Evolutionary conservation across 2,113 vertebrate genomes (phyloP), one percentile per base, ranked within the genome.

Genomic region (Beaufortia kweichowensis): DNA sequence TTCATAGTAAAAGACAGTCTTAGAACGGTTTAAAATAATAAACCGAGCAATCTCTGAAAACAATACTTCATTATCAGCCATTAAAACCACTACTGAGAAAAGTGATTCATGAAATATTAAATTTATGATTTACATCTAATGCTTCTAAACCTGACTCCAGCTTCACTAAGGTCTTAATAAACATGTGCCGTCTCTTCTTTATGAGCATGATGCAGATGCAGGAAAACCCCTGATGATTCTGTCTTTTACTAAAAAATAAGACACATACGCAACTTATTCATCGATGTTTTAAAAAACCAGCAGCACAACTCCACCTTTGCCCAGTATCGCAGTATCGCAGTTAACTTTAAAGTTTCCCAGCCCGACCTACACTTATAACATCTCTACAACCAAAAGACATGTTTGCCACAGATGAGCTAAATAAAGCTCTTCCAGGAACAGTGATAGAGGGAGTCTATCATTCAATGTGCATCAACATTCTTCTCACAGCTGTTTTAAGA

Each of bases 401-500:
- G 35, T 74, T 24, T 28, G 24, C 57, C 24, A 74, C 70, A 61
- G 35, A 33, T 46, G 70, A 48, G 70, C 70, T 61, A 74, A 61
- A 61, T 74, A 48, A 60, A 74, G 70, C 70, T 43, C 4, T 15
- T 61, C 55, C 12, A 11, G n/a, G 66, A 55, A 46, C 29, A 69
- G 29, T 55, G 57, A 74, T 48, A 61, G 10, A 61, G 39, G 10
- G 26, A 39, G 23, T 57, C 28, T 46, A 35, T 46, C 43, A 46
- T 69, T 73, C 35, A 7, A 8, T 73, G 17, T 73, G 70, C 28
- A 61, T 74, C 57, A 61, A 26, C 35, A 74, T 74, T 74, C 70
- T 39, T 74, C 57, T 61, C 57, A 61, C 70, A 74, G 70, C 70
- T 74, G 69, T 60, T 72, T 72, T 35, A 28, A 60, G 17, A 72